Base-by-base conservation (phyloP, 2,888 invertebrate species). In the Nezara viridula region DNA sequence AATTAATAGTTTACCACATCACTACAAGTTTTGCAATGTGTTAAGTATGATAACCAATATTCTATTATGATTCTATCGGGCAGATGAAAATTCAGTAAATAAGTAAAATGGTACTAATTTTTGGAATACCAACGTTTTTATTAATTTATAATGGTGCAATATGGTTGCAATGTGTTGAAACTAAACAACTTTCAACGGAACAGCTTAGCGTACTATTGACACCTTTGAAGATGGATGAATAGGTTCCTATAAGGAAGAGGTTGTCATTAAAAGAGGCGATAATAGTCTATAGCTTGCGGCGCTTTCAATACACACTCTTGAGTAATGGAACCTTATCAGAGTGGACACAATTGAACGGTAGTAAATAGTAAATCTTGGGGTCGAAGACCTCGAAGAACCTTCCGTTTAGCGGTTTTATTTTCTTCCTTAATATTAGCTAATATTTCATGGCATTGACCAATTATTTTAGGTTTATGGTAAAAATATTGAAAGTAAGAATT, bases 201-300 rank as follows among this genome's bases (percentile, higher is more conserved):
- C 0, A 32, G 60, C 21, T 73, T 73, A 73, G 37, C 6, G 19
- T 73, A 14, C 14, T 37, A 73, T 73, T 73, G 60, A 60, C 14
- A 16, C 60, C 60, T 60, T 60, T 27, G 60, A 27, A 27, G 60
- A 60, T 16, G 60, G 0, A 73, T 73, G 66, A 73, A 73, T 73
- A 73, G 66, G 66, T 73, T 37, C 66, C 66, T 73, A 73, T 73
- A 73, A 73, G 66, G 66, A 73, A 73, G 66, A 73, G 66, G 66
- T 37, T 19, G 66, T 7, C 66, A 73, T 73, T 73, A 73, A 73
- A 14, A 19, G 19, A 7, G 7, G 1, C 7, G 6, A 37, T 7
- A 60, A 27, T 27, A 37, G 66, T 21, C 66, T 73, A 73, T 73
- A 37, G 32, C 32, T 37, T 7, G 66, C 7, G 21, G 66, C 32